Evolutionary conservation across 2,797 vertebrate species (phyloP).

Genomic region (Sebastes iracundus): DNA sequence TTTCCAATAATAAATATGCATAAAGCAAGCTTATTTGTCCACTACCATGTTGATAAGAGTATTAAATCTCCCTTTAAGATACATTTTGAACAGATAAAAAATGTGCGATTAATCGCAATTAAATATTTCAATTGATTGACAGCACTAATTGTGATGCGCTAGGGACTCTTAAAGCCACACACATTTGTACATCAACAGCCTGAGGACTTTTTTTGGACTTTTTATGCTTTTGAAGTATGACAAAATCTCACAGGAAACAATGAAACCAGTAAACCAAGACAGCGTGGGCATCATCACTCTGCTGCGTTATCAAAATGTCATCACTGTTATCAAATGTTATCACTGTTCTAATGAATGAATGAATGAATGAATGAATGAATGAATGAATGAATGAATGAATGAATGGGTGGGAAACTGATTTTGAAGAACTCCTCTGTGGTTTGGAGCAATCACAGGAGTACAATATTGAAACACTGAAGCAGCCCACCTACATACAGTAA

Average conservation of each 20-base stretch:
- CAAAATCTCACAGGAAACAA: not conserved
- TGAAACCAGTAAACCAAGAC: not conserved
- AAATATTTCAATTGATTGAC: too few species aligned
- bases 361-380: not conserved
- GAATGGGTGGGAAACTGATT: slow-evolving; percentile 5
- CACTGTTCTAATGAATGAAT: slow-evolving; percentile 15
- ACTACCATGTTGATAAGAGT: too few species aligned
- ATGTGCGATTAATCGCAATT: too few species aligned
- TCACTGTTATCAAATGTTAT: slow-evolving; percentile 2
- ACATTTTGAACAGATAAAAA: too few species aligned
- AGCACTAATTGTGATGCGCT: not conserved
- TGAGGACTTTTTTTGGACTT: not conserved
- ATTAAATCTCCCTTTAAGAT: too few species aligned
- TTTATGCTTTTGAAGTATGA: not conserved
- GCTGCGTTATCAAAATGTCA: not conserved
- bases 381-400: slow-evolving; percentile 1
- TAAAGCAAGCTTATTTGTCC: too few species aligned
- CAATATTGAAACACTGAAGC: not conserved
- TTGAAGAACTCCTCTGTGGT: slow-evolving; percentile 4
- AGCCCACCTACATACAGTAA: not conserved
- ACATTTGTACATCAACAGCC: not conserved
- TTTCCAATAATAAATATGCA: too few species aligned
- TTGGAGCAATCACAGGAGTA: not conserved
- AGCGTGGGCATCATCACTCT: not conserved
- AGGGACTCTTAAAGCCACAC: not conserved